Evolutionary conservation across 2,888 invertebrate genomes (phyloP), one percentile per base, ranked within the genome.

Genomic region (Apantesis nais): DNA sequence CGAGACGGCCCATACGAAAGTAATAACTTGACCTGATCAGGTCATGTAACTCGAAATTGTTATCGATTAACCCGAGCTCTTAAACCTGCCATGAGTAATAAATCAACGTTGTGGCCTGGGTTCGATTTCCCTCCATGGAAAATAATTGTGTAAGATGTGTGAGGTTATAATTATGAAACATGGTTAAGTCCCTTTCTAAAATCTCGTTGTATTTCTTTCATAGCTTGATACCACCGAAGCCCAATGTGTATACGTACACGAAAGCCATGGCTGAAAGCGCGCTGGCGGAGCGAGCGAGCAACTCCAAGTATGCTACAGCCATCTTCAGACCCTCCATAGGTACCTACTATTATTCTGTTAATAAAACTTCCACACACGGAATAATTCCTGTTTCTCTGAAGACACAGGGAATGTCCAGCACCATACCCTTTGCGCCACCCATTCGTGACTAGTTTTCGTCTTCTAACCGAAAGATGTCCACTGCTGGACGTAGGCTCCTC

Each of bases 161-260:
- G 7, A 44, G 7, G 0, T 19, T 44, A 41, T 44, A 19, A 19
- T 44, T 48, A 8, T 22, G 22, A 22, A 22, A 48, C 22, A 22
- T 9, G 5, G 22, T 52, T 55, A 29, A n/a, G 5, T 34, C 34
- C 34, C 2, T 34, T 34, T n/a, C n/a, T 7, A 25, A 29, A 29
- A 55, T 55, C 0, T 16, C 12, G 1, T 58, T 14, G 58, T 29
- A 25, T 58, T 63, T 39, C 9, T 41, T 60, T 9, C 12, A 41
- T 74, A 83, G 81, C 39, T 62, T 77, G 4, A 79, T 84, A 66
- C 34, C 74, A 0, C 82, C 93, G 8, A 96, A 97, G 78, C 98
- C 98, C 0, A 99, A 99, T 87, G 98, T 98, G 0, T 99, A 99
- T 89, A 98, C 98, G 0, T 98, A 97, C 89, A 97, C 98, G 0